Evolutionary conservation across 2,797 vertebrate genomes (phyloP).

Genomic region (Apodemus agrarius): DNA sequence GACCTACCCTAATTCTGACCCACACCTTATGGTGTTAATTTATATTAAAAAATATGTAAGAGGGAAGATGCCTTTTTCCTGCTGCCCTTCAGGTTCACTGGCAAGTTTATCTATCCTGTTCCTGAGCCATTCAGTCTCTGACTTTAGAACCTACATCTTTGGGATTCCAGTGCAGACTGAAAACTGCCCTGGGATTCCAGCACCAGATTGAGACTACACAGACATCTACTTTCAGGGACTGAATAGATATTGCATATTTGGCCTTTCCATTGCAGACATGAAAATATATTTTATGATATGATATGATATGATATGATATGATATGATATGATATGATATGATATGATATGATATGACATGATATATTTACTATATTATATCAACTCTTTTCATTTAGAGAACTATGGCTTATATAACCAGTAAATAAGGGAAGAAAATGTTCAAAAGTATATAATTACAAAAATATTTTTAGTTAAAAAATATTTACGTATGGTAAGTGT

Average conservation of each 20-base stretch:
- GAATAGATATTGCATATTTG: background rate
- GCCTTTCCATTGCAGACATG: background rate
- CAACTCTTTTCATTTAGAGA: background rate
- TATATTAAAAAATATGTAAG: background rate
- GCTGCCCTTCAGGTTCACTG: background rate
- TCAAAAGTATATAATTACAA: too few species aligned
- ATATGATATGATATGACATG: background rate
- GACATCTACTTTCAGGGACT: background rate
- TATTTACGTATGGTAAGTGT: too few species aligned
- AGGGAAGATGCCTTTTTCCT: background rate
- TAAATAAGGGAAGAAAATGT: too few species aligned
- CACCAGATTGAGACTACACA: background rate
- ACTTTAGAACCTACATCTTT: background rate
- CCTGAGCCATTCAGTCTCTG: background rate
- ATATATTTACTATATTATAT: background rate
- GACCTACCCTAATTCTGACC: background rate
- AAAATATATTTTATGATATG: background rate
- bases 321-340: too few species aligned
- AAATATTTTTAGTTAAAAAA: too few species aligned
- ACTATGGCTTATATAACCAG: background rate
- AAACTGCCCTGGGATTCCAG: background rate
- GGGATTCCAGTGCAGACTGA: background rate
- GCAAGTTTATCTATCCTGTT: background rate
- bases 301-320: too few species aligned
- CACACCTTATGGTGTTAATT: background rate